A percentile compares a stretch with the other conserved stretches of the same genome.
Evolutionary conservation across 35 echinoderm and acorn worm genomes (phyloP).

Genomic region (Heliocidaris tuberculata): DNA sequence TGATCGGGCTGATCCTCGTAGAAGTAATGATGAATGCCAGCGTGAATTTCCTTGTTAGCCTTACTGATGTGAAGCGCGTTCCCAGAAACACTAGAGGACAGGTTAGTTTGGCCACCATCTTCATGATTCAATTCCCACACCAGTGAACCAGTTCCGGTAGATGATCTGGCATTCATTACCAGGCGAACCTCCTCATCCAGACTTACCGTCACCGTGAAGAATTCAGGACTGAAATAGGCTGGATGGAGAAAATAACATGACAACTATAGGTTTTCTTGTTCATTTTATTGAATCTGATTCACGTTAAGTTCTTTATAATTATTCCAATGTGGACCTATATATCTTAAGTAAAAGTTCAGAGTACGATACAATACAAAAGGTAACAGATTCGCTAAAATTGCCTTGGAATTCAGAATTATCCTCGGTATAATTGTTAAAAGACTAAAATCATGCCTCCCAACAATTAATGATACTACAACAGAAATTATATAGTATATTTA

Average conservation of each 20-base stretch:
- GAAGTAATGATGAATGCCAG: neutral
- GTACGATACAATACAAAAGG: no score
- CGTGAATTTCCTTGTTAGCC: neutral
- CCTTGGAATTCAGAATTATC: no score
- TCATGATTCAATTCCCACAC: neutral
- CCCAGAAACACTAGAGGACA: neutral
- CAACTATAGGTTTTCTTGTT: no score
- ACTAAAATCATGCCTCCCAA: no score
- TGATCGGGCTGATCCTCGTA: neutral
- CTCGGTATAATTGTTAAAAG: no score
- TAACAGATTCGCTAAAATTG: neutral
- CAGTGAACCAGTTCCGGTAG: neutral
- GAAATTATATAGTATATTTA: no score
- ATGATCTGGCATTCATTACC: neutral
- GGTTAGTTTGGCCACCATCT: neutral
- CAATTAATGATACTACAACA: no score
- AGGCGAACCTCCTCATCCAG: conserved; percentile 1
- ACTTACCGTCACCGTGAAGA: conserved; percentile 22
- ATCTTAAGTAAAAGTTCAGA: no score
- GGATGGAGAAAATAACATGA: neutral
- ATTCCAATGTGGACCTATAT: no score
- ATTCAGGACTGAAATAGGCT: conserved; percentile 7
- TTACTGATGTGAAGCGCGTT: neutral
- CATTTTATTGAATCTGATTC: no score
- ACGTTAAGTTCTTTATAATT: no score